Evolutionary conservation across 2,888 invertebrate species (phyloP).

Genomic region (Baronia brevicornis): DNA sequence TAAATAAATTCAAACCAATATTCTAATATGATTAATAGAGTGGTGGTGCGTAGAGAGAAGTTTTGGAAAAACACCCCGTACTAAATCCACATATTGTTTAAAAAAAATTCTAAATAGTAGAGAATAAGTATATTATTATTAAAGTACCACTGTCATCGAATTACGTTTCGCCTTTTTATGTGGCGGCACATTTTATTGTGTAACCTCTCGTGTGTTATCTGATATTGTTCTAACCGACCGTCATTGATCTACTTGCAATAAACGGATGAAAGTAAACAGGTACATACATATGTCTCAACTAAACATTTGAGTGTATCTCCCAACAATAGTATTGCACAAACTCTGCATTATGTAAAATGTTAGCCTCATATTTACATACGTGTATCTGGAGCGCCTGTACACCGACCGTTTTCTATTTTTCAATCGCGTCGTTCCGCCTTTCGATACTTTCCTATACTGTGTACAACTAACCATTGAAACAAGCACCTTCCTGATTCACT

Average conservation of each 20-base stretch:
- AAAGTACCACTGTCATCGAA: too few relatives aligned
- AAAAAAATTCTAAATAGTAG: too few relatives aligned
- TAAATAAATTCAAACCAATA: too few relatives aligned
- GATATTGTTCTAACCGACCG: not conserved
- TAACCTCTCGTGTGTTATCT: too few relatives aligned
- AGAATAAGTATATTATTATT: not conserved
- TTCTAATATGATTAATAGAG: too few relatives aligned
- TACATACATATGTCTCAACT: slow-evolving; percentile 1
- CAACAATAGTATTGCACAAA: slow-evolving; percentile 22
- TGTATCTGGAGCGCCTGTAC: slow-evolving; percentile 37
- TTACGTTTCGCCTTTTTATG: too few relatives aligned
- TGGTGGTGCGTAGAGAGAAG: too few relatives aligned
- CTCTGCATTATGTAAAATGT: slow-evolving; percentile 15
- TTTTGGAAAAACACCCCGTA: too few relatives aligned
- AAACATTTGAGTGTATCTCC: slow-evolving; percentile 4
- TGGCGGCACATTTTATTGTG: too few relatives aligned
- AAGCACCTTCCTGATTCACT: slow-evolving; percentile 35
- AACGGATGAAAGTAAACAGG: slow-evolving; percentile 8
- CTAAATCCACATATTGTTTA: too few relatives aligned
- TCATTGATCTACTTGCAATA: not conserved
- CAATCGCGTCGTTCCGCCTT: slow-evolving; percentile 67
- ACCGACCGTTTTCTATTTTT: slow-evolving; percentile 61
- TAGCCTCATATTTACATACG: slow-evolving; percentile 42
- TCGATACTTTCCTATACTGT: slow-evolving; percentile 66
- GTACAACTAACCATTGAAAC: slow-evolving; percentile 35